Percentiles rank a stretch among this genome's conserved stretches.
Conservation (phyloP, 2,888 invertebrate species). For the Rhimphoctona megacephalus region DNA sequence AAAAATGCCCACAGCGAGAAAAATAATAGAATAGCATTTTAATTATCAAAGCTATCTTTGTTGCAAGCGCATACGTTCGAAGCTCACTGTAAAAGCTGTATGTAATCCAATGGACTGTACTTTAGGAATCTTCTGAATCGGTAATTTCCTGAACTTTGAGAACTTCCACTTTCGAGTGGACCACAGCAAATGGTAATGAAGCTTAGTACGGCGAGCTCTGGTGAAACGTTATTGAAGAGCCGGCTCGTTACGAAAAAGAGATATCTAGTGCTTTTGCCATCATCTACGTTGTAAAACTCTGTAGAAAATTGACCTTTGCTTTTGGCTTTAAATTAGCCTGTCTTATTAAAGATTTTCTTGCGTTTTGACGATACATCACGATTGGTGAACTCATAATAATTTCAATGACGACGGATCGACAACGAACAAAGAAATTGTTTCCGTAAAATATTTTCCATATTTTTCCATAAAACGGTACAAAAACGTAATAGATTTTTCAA, state of each 20-base stretch:
- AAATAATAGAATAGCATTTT: neutral
- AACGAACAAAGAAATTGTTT: no score
- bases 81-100: neutral
- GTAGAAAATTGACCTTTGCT: no score
- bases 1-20: neutral
- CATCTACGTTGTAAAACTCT: no score
- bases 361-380: no score
- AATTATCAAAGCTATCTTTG: neutral
- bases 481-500: no score
- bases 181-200: slow-evolving; percentile 51
- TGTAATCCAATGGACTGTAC: neutral
- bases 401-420: no score
- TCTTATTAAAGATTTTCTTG: no score
- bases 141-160: slow-evolving; percentile 44
- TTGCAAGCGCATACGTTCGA: neutral
- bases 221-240: neutral
- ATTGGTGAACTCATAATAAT: no score
- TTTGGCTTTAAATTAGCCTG: no score
- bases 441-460: no score
- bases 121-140: slow-evolving; percentile 39
- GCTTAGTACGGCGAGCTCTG: slow-evolving; percentile 21
- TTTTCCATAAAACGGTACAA: no score
- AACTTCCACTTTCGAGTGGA: slow-evolving; percentile 28
- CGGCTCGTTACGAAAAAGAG: neutral
- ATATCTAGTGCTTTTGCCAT: no score